Evolutionary conservation across 1,140 invertebrate species (phyloP).

Genomic region (Microvelia longipes): DNA sequence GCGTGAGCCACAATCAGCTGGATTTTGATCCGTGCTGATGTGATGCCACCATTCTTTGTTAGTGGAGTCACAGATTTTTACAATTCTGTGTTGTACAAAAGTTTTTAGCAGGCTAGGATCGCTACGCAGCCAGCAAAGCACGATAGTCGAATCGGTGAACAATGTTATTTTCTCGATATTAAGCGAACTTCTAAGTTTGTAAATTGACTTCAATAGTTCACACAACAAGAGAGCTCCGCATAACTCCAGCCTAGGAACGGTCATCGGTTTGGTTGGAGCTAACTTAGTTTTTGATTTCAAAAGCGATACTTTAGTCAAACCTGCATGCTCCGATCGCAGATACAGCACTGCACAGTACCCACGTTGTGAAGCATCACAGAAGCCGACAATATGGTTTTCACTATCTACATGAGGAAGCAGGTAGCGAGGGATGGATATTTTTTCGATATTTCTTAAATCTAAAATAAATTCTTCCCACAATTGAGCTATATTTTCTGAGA

Average conservation of each 20-base stretch:
- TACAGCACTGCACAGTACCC: background rate
- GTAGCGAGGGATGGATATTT: background rate
- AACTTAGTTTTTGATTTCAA: background rate
- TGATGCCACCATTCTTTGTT: background rate
- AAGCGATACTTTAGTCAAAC: background rate
- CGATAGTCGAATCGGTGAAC: background rate
- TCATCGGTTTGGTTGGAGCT: background rate
- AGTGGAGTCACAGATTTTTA: background rate
- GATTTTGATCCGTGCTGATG: background rate
- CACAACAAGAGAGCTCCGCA: background rate
- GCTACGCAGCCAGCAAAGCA: background rate
- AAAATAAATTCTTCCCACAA: background rate
- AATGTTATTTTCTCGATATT: background rate
- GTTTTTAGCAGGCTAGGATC: background rate
- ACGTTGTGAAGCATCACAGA: background rate
- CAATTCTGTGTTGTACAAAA: background rate
- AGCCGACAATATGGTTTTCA: background rate
- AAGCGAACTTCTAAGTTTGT: background rate
- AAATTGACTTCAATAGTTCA: background rate
- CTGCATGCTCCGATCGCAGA: background rate
- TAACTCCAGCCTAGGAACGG: background rate
- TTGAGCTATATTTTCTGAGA: slow-evolving; percentile 10
- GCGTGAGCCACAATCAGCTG: background rate
- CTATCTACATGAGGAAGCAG: background rate
- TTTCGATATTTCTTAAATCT: background rate